Percentiles rank a stretch among this genome's conserved stretches.
These are phyloP conservation scores for Trichosurus vulpecula DNA, from an alignment of 2,797 vertebrate species.

Conservation along the genomic window DNA sequence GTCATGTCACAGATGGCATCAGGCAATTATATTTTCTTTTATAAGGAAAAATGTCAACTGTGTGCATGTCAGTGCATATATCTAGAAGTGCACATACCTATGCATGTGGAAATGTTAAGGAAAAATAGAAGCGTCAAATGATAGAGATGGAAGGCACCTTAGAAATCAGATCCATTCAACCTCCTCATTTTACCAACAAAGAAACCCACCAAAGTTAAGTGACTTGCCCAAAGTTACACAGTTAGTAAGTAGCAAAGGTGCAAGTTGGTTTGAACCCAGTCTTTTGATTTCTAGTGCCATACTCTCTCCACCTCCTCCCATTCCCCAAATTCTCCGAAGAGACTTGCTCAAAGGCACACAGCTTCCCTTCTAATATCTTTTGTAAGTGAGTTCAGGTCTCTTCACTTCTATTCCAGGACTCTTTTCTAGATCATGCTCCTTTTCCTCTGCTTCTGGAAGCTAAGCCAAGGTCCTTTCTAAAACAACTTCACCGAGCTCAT, in stretches of 20 bases:
- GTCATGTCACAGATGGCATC: not conserved
- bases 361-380: not conserved
- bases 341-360: not conserved
- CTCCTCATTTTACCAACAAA: not conserved
- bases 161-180: not conserved
- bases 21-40: constrained; percentile 19
- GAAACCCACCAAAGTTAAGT: not conserved
- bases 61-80: not conserved
- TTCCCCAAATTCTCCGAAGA: not conserved
- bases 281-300: not conserved
- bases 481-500: too few relatives aligned
- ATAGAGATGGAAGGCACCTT: not conserved
- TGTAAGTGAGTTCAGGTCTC: not conserved
- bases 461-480: not conserved
- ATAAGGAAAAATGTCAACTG: not conserved
- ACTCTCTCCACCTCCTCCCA: too few relatives aligned
- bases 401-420: not conserved
- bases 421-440: not conserved
- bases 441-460: not conserved
- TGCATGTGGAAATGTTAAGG: not conserved
- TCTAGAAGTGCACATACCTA: rapidly evolving
- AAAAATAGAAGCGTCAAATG: not conserved
- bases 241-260: not conserved
- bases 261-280: not conserved
- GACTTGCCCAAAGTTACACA: not conserved